These are phyloP conservation scores for Danio tinwini DNA, from an alignment of 2,797 vertebrate genomes.

Conservation along the genomic window DNA sequence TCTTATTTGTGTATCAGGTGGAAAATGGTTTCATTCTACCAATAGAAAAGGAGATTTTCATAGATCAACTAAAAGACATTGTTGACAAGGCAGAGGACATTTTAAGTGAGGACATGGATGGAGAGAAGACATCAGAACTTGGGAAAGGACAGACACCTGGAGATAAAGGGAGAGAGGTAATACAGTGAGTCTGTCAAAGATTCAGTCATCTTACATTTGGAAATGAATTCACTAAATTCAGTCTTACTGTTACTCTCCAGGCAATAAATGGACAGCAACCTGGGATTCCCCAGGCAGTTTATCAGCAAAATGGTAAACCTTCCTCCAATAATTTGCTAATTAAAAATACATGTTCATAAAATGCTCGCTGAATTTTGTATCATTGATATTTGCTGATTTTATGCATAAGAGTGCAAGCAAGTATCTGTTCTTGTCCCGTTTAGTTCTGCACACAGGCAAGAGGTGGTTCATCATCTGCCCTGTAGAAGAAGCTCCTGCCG, in stretches of 20 bases:
- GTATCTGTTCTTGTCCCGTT: background rate
- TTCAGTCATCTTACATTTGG: background rate
- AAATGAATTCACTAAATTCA: background rate
- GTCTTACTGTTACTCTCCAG: constrained; percentile 29
- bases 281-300: constrained; percentile 84
- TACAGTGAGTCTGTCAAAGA: background rate
- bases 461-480: constrained; percentile 99
- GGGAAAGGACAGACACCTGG: constrained; percentile 74
- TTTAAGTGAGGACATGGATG: constrained; percentile 92
- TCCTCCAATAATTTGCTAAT: background rate
- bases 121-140: constrained; percentile 82
- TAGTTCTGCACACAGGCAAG: constrained; percentile 96
- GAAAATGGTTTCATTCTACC: constrained; percentile 96
- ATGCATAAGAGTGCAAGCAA: background rate
- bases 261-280: constrained; percentile 53
- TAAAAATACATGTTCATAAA: background rate
- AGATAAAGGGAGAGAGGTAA: constrained; percentile 72
- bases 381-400: too few relatives aligned
- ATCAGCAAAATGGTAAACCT: constrained; percentile 94
- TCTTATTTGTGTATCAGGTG: constrained; percentile 76
- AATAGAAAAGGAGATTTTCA: constrained; percentile 94
- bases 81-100: constrained; percentile 99
- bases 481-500: constrained; percentile 87
- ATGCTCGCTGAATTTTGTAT: background rate
- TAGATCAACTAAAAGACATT: constrained; percentile 97